phyloP scores from a whole-genome alignment of 2,797 vertebrate genomes.

The Rhinatrema bivittatum region DNA sequence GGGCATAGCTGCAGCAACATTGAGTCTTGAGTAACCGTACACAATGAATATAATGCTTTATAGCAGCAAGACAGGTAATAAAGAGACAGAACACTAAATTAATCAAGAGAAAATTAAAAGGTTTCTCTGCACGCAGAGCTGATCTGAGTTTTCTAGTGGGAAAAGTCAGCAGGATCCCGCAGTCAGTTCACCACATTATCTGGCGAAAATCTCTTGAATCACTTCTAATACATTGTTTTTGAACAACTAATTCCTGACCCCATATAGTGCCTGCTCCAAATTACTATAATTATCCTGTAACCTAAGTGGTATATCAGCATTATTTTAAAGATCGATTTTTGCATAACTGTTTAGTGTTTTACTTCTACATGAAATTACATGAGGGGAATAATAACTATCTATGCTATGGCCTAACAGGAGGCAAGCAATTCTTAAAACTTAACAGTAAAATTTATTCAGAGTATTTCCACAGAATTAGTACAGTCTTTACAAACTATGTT shows the following conservation, averaged over 20 bases:
- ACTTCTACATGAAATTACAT: constrained; percentile 45
- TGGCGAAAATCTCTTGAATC: constrained; percentile 57
- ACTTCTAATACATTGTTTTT: constrained; percentile 45
- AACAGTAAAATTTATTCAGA: constrained; percentile 23
- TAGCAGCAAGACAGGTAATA: no score
- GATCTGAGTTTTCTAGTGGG: constrained; percentile 35
- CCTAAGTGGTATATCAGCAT: constrained; percentile 59
- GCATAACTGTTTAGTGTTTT: constrained; percentile 47
- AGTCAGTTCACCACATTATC: constrained; percentile 44
- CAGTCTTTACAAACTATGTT: background rate
- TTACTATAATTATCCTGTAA: constrained; percentile 61
- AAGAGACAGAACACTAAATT: constrained; percentile 10
- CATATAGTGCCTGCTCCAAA: constrained; percentile 60
- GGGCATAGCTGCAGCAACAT: no score
- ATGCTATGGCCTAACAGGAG: constrained; percentile 26
- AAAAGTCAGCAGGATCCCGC: constrained; percentile 52
- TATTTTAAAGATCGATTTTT: constrained; percentile 50
- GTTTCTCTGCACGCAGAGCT: constrained; percentile 35
- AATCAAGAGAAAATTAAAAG: constrained; percentile 43
- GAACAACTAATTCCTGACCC: constrained; percentile 50
- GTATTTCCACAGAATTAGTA: background rate
- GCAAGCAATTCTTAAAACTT: constrained; percentile 26
- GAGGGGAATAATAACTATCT: constrained; percentile 49
- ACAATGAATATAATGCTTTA: no score
- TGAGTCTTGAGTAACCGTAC: no score